phyloP scores from a whole-genome alignment of 2,113 vertebrate species.

The Piliocolobus tephrosceles region DNA sequence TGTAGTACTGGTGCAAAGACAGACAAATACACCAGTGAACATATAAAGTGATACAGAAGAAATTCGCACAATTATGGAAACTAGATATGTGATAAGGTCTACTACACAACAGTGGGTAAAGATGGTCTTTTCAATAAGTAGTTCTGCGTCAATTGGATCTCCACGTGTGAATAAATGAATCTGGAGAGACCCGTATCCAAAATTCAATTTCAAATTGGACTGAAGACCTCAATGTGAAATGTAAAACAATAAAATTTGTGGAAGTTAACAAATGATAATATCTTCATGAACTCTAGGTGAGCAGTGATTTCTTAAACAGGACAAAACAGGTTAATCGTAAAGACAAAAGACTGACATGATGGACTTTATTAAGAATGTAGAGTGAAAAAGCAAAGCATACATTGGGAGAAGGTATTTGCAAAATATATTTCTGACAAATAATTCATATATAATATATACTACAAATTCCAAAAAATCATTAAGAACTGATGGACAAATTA shows the following conservation, averaged over 20 bases:
- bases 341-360: background rate
- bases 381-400: constrained; percentile 6
- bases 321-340: background rate
- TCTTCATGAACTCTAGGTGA: background rate
- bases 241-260: background rate
- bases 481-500: background rate
- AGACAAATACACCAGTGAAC: background rate
- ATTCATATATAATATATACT: background rate
- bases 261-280: background rate
- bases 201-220: background rate
- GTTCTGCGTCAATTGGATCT: background rate
- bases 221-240: background rate
- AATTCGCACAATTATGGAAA: background rate
- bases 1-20: background rate
- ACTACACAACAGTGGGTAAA: background rate
- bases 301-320: background rate
- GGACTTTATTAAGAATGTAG: background rate
- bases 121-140: background rate
- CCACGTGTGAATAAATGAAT: background rate
- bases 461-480: background rate
- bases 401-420: background rate
- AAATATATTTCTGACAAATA: background rate
- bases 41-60: background rate
- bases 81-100: background rate
- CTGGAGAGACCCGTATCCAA: background rate